These are phyloP conservation scores for Scaptomyza montana DNA, from an alignment of 1,140 invertebrate genomes.

Conservation along the genomic window DNA sequence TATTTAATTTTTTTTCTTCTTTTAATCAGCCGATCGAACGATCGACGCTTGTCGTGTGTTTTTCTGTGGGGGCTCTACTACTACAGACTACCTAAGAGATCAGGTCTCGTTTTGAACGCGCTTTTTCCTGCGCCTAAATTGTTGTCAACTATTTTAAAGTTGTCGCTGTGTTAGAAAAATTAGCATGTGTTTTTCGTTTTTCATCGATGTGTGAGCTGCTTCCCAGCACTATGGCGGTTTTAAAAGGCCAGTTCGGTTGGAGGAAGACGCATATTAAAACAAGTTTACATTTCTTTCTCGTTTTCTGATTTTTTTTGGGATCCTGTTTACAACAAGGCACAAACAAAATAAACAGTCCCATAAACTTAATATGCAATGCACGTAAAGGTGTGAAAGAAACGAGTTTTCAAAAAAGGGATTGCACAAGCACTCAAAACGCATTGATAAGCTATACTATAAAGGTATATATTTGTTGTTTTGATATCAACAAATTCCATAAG, in stretches of 20 bases:
- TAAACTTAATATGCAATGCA: slow-evolving; percentile 57
- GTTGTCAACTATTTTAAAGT: slow-evolving; percentile 43
- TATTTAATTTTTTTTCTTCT: slow-evolving; percentile 17
- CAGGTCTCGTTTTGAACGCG: slow-evolving; percentile 51
- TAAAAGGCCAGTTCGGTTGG: slow-evolving; percentile 34
- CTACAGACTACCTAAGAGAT: slow-evolving; percentile 21
- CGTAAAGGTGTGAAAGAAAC: slow-evolving; percentile 55
- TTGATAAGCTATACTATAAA: slow-evolving; percentile 10
- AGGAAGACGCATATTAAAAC: slow-evolving; percentile 18
- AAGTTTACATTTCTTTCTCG: slow-evolving; percentile 25
- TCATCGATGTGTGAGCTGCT: slow-evolving; percentile 9
- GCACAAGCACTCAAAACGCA: slow-evolving; percentile 4
- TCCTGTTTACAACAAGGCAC: slow-evolving; percentile 64
- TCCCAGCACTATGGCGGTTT: background rate
- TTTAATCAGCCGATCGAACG: slow-evolving; percentile 7
- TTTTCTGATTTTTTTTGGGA: slow-evolving; percentile 30
- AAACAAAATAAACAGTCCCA: slow-evolving; percentile 50
- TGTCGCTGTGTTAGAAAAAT: slow-evolving; percentile 42
- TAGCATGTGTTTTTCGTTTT: slow-evolving; percentile 55
- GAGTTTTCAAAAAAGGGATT: slow-evolving; percentile 44
- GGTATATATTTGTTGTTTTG: background rate
- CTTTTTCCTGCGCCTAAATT: slow-evolving; percentile 53
- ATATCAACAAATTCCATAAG: slow-evolving; percentile 2
- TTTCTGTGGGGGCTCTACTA: background rate
- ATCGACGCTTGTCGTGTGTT: slow-evolving; percentile 51